These are phyloP conservation scores for Trididemnum miniatum DNA, from an alignment of 23 tunicate genomes.

Conservation along the genomic window DNA sequence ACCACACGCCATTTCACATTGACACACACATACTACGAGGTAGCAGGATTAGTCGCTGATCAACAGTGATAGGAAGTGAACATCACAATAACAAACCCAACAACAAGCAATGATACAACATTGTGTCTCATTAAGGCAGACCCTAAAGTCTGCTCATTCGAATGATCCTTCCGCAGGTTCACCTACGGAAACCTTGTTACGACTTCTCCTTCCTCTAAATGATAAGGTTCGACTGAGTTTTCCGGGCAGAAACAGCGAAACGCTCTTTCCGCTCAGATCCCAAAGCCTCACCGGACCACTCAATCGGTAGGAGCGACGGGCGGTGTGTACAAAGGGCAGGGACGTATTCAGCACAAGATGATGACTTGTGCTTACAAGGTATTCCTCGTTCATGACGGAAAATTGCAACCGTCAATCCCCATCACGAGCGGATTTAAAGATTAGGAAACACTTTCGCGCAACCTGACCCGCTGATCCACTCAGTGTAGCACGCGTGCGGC, in stretches of 20 bases:
- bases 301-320: conserved; percentile 45
- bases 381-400: conserved; percentile 33
- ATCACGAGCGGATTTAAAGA: conserved; percentile 29
- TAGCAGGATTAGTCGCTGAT: too few species aligned
- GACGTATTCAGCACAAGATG: conserved; percentile 34
- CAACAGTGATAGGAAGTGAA: too few species aligned
- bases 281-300: conserved; percentile 16
- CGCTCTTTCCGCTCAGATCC: background rate
- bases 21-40: too few species aligned
- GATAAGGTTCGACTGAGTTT: background rate
- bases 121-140: too few species aligned
- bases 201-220: too few species aligned
- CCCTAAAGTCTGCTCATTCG: too few species aligned
- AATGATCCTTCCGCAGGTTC: too few species aligned
- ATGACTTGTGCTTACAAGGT: conserved; percentile 39
- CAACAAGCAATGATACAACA: too few species aligned
- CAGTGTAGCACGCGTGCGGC: conserved; percentile 91
- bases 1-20: too few species aligned
- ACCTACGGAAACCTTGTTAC: too few species aligned
- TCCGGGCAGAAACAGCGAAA: background rate
- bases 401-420: conserved; percentile 31
- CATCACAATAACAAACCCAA: too few species aligned
- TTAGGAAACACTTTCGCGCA: background rate
- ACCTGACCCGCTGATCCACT: background rate
- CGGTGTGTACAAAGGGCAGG: too few species aligned